Percentiles rank a stretch among this genome's conserved stretches.
phyloP scores from a whole-genome alignment of 2,888 invertebrate genomes.

The Amiota mariae region DNA sequence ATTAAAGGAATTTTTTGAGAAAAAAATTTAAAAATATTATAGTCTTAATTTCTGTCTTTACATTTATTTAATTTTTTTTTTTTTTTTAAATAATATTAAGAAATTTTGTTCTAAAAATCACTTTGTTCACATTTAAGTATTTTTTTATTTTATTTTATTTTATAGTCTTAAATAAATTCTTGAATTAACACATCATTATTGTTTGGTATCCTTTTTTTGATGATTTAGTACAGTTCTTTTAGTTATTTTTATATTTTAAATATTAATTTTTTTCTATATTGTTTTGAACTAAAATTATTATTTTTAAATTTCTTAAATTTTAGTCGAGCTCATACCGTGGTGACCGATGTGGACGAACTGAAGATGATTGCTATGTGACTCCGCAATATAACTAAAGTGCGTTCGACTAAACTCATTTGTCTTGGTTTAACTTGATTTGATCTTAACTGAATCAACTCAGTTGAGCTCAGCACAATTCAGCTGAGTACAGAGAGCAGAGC shows the following conservation, averaged over 20 bases:
- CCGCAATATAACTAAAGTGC: constrained; percentile 72
- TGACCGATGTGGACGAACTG: constrained; percentile 74
- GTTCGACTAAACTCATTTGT: constrained; percentile 39
- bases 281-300: constrained; percentile 1
- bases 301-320: constrained; percentile 50
- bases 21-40: constrained; percentile 21
- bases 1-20: constrained; percentile 41
- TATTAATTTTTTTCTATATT: background rate
- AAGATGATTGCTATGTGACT: constrained; percentile 72
- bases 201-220: too few species aligned
- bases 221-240: constrained; percentile 38
- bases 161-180: constrained; percentile 37
- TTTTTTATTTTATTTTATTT: background rate
- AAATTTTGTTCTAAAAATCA: background rate
- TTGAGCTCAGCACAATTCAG: too few species aligned
- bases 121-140: background rate
- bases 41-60: constrained; percentile 31
- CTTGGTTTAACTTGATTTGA: too few species aligned
- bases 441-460: too few species aligned
- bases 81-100: constrained; percentile 24
- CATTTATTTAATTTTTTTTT: constrained; percentile 21
- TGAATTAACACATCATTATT: constrained; percentile 10
- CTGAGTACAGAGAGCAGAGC: constrained; percentile 35
- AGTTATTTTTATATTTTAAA: constrained; percentile 7
- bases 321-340: constrained; percentile 72